Evolutionary conservation across 2,113 vertebrate genomes (phyloP).

Genomic region (Phalacrocorax brasilianus): DNA sequence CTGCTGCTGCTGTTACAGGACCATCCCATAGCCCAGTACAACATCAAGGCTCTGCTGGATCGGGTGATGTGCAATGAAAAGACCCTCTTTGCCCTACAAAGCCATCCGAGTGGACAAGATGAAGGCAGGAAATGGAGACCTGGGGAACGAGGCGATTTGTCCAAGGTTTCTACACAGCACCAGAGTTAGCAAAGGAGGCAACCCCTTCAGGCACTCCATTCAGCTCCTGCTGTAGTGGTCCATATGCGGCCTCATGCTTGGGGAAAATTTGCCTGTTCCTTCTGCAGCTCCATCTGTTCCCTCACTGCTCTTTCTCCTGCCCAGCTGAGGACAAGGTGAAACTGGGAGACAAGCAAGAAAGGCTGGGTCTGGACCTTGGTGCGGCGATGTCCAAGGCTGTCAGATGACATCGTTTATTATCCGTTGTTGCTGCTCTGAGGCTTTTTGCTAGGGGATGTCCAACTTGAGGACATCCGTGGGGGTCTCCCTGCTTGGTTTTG

Average conservation of each 20-base stretch:
- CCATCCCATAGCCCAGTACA: neutral
- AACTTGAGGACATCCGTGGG: neutral
- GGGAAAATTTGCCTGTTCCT: neutral
- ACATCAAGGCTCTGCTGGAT: neutral
- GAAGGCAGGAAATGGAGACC: neutral
- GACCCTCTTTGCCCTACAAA: neutral
- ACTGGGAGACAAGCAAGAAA: neutral
- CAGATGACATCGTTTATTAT: rapidly evolving
- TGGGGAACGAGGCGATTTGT: neutral
- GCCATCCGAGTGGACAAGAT: rapidly evolving
- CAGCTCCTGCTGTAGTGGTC: neutral
- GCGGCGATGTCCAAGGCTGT: neutral
- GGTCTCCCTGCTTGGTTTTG: neutral
- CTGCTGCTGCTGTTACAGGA: neutral
- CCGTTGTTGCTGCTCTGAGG: neutral
- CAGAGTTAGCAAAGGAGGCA: neutral
- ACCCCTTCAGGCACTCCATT: neutral
- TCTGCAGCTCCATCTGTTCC: neutral
- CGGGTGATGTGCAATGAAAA: neutral
- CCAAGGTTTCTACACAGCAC: neutral
- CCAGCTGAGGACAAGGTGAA: neutral
- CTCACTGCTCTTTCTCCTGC: neutral
- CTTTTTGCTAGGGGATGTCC: neutral
- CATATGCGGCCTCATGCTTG: neutral
- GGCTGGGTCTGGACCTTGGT: neutral